phyloP scores from a whole-genome alignment of 2,113 vertebrate genomes.

The Bubo scandiacus region DNA sequence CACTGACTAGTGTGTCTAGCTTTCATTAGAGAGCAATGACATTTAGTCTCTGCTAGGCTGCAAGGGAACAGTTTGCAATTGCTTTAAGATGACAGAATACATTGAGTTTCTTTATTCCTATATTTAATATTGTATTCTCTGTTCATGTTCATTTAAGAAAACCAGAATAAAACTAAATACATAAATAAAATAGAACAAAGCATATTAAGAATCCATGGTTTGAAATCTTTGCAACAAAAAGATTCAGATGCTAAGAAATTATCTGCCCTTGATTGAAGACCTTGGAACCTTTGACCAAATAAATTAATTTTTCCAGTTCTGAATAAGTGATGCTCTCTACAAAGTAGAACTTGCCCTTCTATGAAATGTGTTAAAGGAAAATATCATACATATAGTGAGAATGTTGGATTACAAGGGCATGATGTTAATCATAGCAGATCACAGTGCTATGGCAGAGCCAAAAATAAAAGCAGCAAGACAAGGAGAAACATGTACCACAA shows the following conservation, averaged over 20 bases:
- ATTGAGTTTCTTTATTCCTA: not conserved
- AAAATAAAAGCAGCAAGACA: conserved; percentile 38
- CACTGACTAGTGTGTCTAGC: not conserved
- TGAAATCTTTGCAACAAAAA: not conserved
- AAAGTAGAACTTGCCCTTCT: conserved; percentile 75
- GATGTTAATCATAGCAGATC: conserved; percentile 70
- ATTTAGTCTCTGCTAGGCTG: not conserved
- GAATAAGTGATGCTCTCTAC: conserved; percentile 74
- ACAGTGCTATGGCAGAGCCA: conserved; percentile 1
- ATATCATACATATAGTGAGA: conserved; percentile 58
- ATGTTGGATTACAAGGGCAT: conserved; percentile 63
- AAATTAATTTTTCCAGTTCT: conserved; percentile 75
- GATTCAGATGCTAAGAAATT: conserved; percentile 23
- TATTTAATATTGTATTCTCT: not conserved
- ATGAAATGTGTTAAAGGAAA: conserved; percentile 75
- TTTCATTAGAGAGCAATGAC: not conserved
- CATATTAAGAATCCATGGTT: not conserved
- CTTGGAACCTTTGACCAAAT: conserved; percentile 59
- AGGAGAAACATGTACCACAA: not conserved
- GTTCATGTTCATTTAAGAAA: not conserved
- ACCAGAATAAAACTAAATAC: not conserved
- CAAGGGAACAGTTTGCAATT: not conserved
- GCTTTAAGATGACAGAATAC: not conserved
- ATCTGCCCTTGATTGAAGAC: conserved; percentile 39
- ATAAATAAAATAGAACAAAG: not conserved